Evolutionary conservation across 2,797 vertebrate genomes (phyloP).

Genomic region (Rhynchotus rufescens): DNA sequence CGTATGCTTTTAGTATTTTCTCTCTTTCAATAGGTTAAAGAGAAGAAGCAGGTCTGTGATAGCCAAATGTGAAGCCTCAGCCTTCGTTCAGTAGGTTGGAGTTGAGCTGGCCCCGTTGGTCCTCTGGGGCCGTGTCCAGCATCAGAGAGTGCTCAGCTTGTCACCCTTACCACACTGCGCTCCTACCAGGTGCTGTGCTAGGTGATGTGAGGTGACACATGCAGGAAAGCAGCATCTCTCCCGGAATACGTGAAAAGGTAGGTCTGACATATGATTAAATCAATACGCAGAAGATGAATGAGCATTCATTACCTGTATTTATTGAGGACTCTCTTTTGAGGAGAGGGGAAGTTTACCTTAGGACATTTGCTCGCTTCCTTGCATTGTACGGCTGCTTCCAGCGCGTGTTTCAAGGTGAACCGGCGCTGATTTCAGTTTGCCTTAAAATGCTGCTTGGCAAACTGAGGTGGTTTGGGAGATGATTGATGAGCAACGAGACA

Average conservation of each 20-base stretch:
- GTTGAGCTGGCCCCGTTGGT: slow-evolving; percentile 26
- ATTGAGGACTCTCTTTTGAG: not conserved
- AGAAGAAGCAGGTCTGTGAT: not conserved
- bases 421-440: slow-evolving; percentile 52
- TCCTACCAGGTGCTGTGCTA: not conserved
- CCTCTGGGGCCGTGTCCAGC: slow-evolving; percentile 33
- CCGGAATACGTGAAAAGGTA: slow-evolving; percentile 40
- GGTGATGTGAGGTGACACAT: slow-evolving; percentile 10
- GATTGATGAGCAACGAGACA: slow-evolving; percentile 66
- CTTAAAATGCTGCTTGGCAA: slow-evolving; percentile 57
- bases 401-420: slow-evolving; percentile 60
- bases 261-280: slow-evolving; percentile 43
- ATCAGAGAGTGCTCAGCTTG: slow-evolving; percentile 6
- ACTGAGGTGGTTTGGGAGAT: slow-evolving; percentile 19
- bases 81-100: slow-evolving; percentile 30
- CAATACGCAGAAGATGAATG: slow-evolving; percentile 63
- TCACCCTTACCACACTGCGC: not conserved
- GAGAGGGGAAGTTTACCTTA: slow-evolving; percentile 49
- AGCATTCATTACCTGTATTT: slow-evolving; percentile 44
- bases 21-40: not conserved
- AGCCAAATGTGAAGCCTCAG: slow-evolving; percentile 8
- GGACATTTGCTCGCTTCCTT: not conserved
- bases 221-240: not conserved
- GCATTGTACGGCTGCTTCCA: not conserved
- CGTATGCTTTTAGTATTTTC: not conserved